Evolutionary conservation across 2,797 vertebrate genomes (phyloP).

Genomic region (Leptodactylus fallax): DNA sequence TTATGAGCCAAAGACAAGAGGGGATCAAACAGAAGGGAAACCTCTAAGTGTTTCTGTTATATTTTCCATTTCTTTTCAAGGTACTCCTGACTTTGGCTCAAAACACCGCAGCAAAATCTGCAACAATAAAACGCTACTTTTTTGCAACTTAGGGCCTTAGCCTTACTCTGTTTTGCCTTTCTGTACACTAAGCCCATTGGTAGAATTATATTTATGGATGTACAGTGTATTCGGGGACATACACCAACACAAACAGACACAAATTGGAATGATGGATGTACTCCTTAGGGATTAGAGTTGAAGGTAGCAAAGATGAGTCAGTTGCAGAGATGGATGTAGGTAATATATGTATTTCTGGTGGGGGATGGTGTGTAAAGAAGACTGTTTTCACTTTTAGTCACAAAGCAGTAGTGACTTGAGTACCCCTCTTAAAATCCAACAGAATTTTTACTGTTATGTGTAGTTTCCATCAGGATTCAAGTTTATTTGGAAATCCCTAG

Average conservation of each 20-base stretch:
- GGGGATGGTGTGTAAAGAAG: neutral
- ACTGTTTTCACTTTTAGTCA: neutral
- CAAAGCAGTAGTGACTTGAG: neutral
- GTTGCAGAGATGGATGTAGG: constrained; percentile 19
- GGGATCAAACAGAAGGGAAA: too few species aligned
- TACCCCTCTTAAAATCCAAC: neutral
- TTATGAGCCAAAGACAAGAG: too few species aligned
- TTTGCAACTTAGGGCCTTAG: too few species aligned
- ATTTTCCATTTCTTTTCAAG: too few species aligned
- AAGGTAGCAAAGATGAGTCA: neutral
- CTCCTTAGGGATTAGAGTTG: neutral
- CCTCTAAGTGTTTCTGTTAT: too few species aligned
- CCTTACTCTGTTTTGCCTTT: too few species aligned
- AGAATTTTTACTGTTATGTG: neutral
- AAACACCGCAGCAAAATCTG: too few species aligned
- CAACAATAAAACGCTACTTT: too few species aligned
- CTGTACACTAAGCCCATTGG: too few species aligned
- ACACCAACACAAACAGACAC: neutral
- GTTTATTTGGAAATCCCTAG: neutral
- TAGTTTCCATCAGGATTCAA: neutral
- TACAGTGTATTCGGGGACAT: neutral
- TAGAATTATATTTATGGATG: neutral
- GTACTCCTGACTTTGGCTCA: too few species aligned
- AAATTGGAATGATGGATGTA: constrained; percentile 8
- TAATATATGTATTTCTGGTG: neutral